phyloP scores from a whole-genome alignment of 1,140 invertebrate genomes.

The Lucilia sericata region DNA sequence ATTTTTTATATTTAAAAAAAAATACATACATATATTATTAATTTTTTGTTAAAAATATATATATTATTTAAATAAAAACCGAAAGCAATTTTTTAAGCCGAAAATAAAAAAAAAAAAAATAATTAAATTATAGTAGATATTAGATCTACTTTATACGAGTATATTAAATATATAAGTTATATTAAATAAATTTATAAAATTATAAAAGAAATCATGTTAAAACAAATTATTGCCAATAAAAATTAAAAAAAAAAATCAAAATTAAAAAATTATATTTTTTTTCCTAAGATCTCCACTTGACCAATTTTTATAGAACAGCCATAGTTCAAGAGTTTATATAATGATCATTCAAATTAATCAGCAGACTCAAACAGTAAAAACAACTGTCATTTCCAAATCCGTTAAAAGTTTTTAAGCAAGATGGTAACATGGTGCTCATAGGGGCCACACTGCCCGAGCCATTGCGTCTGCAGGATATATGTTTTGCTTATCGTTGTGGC shows the following conservation, averaged over 20 bases:
- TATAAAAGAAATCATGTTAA: slow-evolving; percentile 25
- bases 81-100: slow-evolving; percentile 27
- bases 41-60: background rate
- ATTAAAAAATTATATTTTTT: too few species aligned
- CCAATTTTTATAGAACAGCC: too few species aligned
- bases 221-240: slow-evolving; percentile 28
- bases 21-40: background rate
- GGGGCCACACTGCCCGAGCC: too few species aligned
- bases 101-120: background rate
- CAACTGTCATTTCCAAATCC: too few species aligned
- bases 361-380: too few species aligned
- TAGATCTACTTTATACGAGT: background rate
- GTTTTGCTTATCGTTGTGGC: too few species aligned
- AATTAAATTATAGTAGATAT: background rate
- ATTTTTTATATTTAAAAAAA: background rate
- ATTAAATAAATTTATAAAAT: background rate
- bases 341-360: too few species aligned
- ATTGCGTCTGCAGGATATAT: too few species aligned
- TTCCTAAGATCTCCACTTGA: too few species aligned
- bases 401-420: too few species aligned
- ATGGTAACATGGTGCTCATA: too few species aligned
- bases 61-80: background rate
- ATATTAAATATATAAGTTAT: background rate
- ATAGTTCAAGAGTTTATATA: too few species aligned
- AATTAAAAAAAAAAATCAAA: slow-evolving; percentile 30